Evolutionary conservation across 2,113 vertebrate genomes (phyloP).

Genomic region (Etheostoma cragini): DNA sequence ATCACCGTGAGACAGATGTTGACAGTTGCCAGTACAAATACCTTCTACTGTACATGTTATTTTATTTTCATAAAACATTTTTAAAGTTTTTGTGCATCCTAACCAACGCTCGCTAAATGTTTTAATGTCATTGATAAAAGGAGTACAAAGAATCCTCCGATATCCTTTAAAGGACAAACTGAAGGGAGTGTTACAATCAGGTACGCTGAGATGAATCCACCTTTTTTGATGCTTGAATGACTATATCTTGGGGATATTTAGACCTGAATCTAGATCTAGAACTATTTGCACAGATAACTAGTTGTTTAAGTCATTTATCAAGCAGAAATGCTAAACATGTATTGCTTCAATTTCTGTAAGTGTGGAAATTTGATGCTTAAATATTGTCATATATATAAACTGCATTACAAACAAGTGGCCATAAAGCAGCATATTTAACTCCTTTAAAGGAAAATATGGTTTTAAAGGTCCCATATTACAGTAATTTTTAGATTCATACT

Average conservation of each 20-base stretch:
- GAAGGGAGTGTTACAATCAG: neutral
- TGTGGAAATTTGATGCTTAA: too few relatives aligned
- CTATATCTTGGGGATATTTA: neutral
- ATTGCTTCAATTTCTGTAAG: too few relatives aligned
- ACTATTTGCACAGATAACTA: too few relatives aligned
- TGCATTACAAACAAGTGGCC: too few relatives aligned
- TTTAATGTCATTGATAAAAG: neutral
- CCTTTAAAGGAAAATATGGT: too few relatives aligned
- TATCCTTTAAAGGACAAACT: neutral
- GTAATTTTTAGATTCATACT: too few relatives aligned
- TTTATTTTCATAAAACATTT: neutral
- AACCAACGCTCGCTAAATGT: neutral
- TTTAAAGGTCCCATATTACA: too few relatives aligned
- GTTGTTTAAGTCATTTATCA: neutral
- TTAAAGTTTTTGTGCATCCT: neutral
- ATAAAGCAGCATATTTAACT: too few relatives aligned
- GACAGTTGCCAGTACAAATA: neutral
- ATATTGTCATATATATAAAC: too few relatives aligned
- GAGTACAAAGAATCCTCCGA: neutral
- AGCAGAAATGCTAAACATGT: neutral
- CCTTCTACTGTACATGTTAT: too few relatives aligned
- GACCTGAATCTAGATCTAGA: neutral
- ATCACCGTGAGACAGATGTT: neutral
- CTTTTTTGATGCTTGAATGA: neutral
- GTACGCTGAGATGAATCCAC: too few relatives aligned